phyloP scores from a whole-genome alignment of 2,888 invertebrate genomes.

The Perdita meconis region DNA sequence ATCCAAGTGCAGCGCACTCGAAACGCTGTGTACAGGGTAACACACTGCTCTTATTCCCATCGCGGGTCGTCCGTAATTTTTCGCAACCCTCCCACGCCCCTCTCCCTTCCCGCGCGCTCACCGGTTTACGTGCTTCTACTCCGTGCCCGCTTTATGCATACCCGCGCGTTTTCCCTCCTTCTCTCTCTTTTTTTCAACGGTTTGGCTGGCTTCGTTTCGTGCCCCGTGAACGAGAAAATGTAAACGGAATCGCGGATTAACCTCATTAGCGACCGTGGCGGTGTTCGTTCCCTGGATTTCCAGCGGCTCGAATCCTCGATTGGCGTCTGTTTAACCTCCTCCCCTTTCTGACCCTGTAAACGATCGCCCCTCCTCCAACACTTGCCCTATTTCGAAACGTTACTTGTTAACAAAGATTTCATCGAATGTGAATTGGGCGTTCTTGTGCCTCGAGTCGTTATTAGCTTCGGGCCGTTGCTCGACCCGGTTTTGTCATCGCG shows the following conservation, averaged over 20 bases:
- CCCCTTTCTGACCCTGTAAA: slow-evolving; percentile 24
- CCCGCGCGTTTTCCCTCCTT: slow-evolving; percentile 3
- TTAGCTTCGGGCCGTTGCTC: background rate
- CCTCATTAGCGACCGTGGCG: slow-evolving; percentile 60
- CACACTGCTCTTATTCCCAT: slow-evolving; percentile 69
- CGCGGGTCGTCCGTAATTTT: slow-evolving; percentile 57
- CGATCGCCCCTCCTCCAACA: slow-evolving; percentile 35
- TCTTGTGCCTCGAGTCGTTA: background rate
- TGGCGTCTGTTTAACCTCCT: slow-evolving; percentile 34
- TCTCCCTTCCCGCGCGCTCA: slow-evolving; percentile 8
- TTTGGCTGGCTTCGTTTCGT: slow-evolving; percentile 51
- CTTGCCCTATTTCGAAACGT: slow-evolving; percentile 36
- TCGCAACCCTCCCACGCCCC: slow-evolving; percentile 34
- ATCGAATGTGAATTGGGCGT: background rate
- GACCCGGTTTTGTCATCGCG: background rate
- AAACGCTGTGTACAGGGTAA: slow-evolving; percentile 64
- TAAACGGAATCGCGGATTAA: slow-evolving; percentile 66
- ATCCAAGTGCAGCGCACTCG: slow-evolving; percentile 69
- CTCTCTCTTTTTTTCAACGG: slow-evolving; percentile 19
- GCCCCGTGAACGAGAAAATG: slow-evolving; percentile 63
- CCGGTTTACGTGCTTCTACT: slow-evolving; percentile 20
- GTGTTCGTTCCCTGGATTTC: slow-evolving; percentile 46
- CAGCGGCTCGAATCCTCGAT: slow-evolving; percentile 55
- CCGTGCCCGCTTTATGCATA: slow-evolving; percentile 39
- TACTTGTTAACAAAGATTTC: background rate